Evolutionary conservation across 2,888 invertebrate genomes (phyloP).

Genomic region (Drosophila mulleri): DNA sequence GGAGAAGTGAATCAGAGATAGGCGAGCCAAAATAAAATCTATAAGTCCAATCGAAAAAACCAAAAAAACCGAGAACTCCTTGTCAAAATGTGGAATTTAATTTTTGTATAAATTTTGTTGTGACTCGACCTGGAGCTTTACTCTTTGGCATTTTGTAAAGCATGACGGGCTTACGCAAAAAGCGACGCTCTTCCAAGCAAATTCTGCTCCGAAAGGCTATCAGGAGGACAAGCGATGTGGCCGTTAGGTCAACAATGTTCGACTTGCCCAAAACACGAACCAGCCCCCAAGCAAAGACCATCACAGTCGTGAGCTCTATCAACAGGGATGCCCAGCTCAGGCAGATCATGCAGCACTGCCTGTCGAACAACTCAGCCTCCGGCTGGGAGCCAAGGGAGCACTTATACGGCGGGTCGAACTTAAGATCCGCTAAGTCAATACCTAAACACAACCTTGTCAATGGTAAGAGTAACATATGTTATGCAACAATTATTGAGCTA

Average conservation of each 20-base stretch:
- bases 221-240: neutral
- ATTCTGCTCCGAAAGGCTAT: slow-evolving; percentile 36
- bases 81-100: slow-evolving; percentile 6
- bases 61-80: neutral
- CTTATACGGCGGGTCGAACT: neutral
- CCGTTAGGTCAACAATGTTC: slow-evolving; percentile 2
- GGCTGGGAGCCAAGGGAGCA: neutral
- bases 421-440: neutral
- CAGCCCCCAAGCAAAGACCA: neutral
- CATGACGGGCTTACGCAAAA: slow-evolving; percentile 40
- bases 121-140: slow-evolving; percentile 28
- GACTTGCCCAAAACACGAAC: slow-evolving; percentile 8
- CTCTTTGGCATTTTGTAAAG: neutral
- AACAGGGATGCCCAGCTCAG: slow-evolving; percentile 11
- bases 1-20: neutral
- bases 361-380: neutral
- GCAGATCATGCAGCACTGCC: slow-evolving; percentile 24
- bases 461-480: neutral
- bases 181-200: slow-evolving; percentile 41
- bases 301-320: slow-evolving; percentile 17
- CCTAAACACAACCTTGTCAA: neutral
- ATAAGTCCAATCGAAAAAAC: slow-evolving; percentile 7
- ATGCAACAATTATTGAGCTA: neutral
- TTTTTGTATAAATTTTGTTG: slow-evolving; percentile 24
- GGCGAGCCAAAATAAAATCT: neutral